Evolutionary conservation across 2,113 vertebrate genomes (phyloP).

Genomic region (Boleophthalmus pectinirostris): DNA sequence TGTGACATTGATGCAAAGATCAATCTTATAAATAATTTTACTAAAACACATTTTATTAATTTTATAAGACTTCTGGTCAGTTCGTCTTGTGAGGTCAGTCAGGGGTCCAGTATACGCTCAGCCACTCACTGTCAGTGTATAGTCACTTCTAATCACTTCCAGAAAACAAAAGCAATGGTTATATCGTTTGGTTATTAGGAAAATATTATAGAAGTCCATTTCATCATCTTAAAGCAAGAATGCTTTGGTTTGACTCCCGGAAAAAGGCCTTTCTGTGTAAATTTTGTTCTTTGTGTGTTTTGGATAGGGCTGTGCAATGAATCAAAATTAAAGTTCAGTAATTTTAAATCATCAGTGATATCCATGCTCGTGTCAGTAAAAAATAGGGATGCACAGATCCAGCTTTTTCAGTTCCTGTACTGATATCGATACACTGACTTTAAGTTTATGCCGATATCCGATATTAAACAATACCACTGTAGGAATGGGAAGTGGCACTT

Average conservation of each 20-base stretch:
- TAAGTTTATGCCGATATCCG: no score
- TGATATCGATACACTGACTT: no score
- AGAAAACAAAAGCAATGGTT: background rate
- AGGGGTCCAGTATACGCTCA: conserved; percentile 36
- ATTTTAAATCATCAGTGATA: no score
- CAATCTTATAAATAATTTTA: conserved; percentile 70
- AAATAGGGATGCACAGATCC: no score
- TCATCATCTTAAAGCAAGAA: background rate
- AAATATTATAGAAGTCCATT: background rate
- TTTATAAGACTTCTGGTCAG: conserved; percentile 58
- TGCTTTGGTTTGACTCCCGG: background rate
- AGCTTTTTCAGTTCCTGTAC: no score
- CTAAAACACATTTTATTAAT: conserved; percentile 67
- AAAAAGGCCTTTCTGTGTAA: background rate
- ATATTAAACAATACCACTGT: no score
- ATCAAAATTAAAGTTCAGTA: background rate
- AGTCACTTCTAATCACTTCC: background rate
- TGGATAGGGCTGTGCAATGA: background rate
- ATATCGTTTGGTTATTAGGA: background rate
- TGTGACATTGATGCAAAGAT: conserved; percentile 64
- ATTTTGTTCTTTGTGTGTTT: background rate
- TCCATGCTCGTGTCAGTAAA: no score
- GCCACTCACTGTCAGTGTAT: conserved; percentile 28
- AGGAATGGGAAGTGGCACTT: no score
- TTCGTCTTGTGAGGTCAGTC: conserved; percentile 75